These are phyloP conservation scores for Diarsia dahlii DNA, from an alignment of 2,888 invertebrate species.

Conservation along the genomic window DNA sequence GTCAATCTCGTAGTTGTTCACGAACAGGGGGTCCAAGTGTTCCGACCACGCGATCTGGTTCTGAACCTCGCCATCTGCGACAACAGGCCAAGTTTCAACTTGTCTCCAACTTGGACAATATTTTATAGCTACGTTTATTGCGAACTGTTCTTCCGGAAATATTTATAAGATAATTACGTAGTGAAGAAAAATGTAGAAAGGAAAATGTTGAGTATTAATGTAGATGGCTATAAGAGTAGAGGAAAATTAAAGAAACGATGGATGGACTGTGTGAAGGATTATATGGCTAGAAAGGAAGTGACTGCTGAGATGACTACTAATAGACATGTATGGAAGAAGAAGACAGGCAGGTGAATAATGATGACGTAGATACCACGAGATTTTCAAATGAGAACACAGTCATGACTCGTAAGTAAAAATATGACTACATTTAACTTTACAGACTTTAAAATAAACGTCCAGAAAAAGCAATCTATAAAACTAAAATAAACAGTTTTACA, in stretches of 20 bases:
- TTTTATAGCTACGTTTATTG: conserved; percentile 42
- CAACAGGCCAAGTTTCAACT: conserved; percentile 41
- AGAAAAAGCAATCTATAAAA: conserved; percentile 24
- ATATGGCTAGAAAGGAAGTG: too few species aligned
- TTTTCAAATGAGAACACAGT: background rate
- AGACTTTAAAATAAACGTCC: background rate
- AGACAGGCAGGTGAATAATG: too few species aligned
- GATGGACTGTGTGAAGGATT: too few species aligned
- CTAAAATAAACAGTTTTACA: conserved; percentile 23
- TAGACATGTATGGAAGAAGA: too few species aligned
- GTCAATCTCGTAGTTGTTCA: conserved; percentile 97
- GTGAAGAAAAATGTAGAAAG: too few species aligned
- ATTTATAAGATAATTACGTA: conserved; percentile 23
- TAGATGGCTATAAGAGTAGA: too few species aligned
- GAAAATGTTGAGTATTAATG: too few species aligned
- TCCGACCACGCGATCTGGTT: conserved; percentile 99
- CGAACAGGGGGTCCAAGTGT: conserved; percentile 96
- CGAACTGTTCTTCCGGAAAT: conserved; percentile 20
- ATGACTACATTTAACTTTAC: background rate
- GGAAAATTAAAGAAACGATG: too few species aligned
- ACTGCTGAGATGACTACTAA: too few species aligned
- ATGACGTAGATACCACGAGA: background rate
- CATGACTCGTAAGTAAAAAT: background rate
- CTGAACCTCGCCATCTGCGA: conserved; percentile 94
- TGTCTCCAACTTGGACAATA: conserved; percentile 25